Base-by-base conservation (phyloP, 2,113 vertebrate genomes). In the Cyphomyrus discorhynchus region DNA sequence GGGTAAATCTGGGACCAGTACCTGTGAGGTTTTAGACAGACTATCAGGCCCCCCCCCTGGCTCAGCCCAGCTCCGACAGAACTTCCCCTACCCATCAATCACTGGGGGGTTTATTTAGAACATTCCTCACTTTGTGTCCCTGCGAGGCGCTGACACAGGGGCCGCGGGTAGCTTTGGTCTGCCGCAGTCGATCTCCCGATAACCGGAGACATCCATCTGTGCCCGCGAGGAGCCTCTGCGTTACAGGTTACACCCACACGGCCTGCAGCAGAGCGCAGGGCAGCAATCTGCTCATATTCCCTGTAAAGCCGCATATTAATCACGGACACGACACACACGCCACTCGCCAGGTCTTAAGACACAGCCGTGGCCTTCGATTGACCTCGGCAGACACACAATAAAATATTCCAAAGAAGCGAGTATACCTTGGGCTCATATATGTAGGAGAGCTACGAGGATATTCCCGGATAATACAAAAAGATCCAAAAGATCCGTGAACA, bases 221-320 rank as follows among this genome's bases (percentile, higher is more conserved):
- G 87, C 91, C 87, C 31, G 93, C 91, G 92, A 42, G 15, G 74
- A 42, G 13, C 70, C 9, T 39, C 6, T 15, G 92, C 83, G 56
- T 91, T 91, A 91, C 89, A 91, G 93, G 91, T 88, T 7, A 9
- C 91, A 92, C 91, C 93, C 94, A 94, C 94, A 95, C 89, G 89
- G 85, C 70, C 86, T 90, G 92, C 93, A 91, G 90, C 90, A 84
- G 91, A 92, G 89, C 39, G 5, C 91, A 93, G 70, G 3, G 70
- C 70, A 31, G 31, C 35, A 3, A 17, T 35, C 5, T 2, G 35
- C n/a, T 35, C 94, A 93, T 94, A 94, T 91, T 93, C 88, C 87
- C 24, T 2, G 89, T 92, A 92, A 95, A 93, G 93, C 90, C 80
- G 88, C 62, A 85, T 82, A 94, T 96, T 92, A 92, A 94, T 95